A percentile compares a stretch with the other conserved stretches of the same genome.
Evolutionary conservation across 2,888 invertebrate genomes (phyloP).

Genomic region (Ctenicera cuprea): DNA sequence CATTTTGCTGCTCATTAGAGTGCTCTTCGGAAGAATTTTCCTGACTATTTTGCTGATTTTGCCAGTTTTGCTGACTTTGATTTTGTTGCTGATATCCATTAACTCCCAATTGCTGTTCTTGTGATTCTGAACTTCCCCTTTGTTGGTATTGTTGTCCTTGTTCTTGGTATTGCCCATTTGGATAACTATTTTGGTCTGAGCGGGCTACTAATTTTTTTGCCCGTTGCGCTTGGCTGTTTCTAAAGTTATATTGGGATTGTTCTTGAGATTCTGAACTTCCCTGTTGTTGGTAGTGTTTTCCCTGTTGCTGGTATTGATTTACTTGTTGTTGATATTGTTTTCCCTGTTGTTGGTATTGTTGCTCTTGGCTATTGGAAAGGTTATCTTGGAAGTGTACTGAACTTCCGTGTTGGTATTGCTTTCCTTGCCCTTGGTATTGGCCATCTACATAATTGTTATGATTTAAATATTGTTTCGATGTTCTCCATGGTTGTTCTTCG

Average conservation of each 20-base stretch:
- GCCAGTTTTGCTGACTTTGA: background rate
- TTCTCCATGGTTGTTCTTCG: too few relatives aligned
- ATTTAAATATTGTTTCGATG: too few relatives aligned
- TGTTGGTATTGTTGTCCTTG: background rate
- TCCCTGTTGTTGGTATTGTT: background rate
- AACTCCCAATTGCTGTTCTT: background rate
- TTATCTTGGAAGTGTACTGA: too few relatives aligned
- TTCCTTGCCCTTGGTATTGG: too few relatives aligned
- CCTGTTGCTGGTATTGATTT: background rate
- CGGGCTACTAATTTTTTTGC: too few relatives aligned
- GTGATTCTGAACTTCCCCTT: background rate
- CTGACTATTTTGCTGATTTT: background rate
- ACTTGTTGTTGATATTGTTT: background rate
- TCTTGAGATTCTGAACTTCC: background rate
- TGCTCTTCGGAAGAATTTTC: background rate
- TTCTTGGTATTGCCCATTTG: background rate
- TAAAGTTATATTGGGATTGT: background rate
- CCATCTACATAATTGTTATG: too few relatives aligned
- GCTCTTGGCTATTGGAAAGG: too few relatives aligned
- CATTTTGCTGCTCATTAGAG: conserved; percentile 7
- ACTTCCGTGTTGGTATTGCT: too few relatives aligned
- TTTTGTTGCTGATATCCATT: background rate
- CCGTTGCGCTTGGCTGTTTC: too few relatives aligned
- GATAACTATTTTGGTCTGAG: background rate
- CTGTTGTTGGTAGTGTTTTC: background rate